phyloP scores from a whole-genome alignment of 1,140 invertebrate species.

The Bombus confusus region DNA sequence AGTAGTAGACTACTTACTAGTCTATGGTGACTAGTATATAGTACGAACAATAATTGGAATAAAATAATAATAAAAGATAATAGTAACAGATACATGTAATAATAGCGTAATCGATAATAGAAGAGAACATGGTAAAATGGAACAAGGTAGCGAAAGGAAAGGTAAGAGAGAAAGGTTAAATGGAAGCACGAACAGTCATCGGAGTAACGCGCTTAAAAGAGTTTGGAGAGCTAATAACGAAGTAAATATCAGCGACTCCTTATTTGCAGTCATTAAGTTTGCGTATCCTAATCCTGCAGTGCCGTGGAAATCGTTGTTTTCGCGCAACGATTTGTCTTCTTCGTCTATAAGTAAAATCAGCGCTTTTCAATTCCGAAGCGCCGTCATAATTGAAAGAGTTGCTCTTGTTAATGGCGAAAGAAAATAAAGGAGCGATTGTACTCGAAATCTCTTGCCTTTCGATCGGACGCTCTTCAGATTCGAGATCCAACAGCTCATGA shows the following conservation, averaged over 20 bases:
- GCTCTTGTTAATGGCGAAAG: not conserved
- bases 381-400: conserved; percentile 9
- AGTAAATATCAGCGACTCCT: not conserved
- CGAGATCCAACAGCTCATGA: conserved; percentile 19
- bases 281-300: not conserved
- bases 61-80: no score
- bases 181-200: no score
- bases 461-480: conserved; percentile 24
- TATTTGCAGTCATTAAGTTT: not conserved
- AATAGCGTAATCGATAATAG: no score
- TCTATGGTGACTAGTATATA: no score
- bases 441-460: conserved; percentile 32
- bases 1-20: no score
- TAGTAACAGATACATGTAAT: no score
- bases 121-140: no score
- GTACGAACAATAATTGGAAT: no score
- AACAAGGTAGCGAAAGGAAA: no score
- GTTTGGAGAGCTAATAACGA: no score
- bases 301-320: not conserved
- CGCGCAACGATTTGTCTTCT: not conserved
- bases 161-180: no score
- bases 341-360: not conserved
- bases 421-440: conserved; percentile 18
- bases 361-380: conserved; percentile 12
- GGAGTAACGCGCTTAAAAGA: no score